Evolutionary conservation across 2,797 vertebrate species (phyloP).

Genomic region (Distichodus sexfasciatus): DNA sequence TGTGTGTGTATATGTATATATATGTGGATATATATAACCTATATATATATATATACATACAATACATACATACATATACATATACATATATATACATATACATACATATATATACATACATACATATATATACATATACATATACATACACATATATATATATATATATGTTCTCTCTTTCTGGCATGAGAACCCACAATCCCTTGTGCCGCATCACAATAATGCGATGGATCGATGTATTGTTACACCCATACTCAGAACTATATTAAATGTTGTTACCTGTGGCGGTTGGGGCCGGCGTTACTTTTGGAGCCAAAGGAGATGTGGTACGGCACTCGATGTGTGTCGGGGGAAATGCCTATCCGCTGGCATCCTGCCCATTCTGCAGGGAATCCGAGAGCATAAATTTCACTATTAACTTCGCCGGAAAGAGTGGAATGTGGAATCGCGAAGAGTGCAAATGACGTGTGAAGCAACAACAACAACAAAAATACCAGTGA

Average conservation of each 20-base stretch:
- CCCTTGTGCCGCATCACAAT: too few relatives aligned
- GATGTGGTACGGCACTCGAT: constrained; percentile 93
- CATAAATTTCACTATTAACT: background rate
- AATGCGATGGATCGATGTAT: too few relatives aligned
- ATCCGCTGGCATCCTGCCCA: constrained; percentile 94
- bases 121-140: too few relatives aligned
- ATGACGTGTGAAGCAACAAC: background rate
- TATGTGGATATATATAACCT: too few relatives aligned
- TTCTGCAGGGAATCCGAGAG: constrained; percentile 69
- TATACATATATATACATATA: too few relatives aligned
- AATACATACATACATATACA: too few relatives aligned
- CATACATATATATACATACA: too few relatives aligned
- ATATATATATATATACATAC: too few relatives aligned
- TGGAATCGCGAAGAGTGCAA: background rate
- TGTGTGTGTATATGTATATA: too few relatives aligned
- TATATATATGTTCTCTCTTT: too few relatives aligned
- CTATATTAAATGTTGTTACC: constrained; percentile 63
- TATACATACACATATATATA: too few relatives aligned
- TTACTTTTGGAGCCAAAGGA: constrained; percentile 86
- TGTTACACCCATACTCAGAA: background rate
- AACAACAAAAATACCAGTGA: constrained; percentile 79
- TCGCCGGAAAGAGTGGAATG: background rate
- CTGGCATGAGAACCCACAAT: too few relatives aligned
- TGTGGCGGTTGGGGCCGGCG: constrained; percentile 75
- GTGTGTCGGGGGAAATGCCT: constrained; percentile 89